These are phyloP conservation scores for Ptilodon capucinus DNA, from an alignment of 2,888 invertebrate genomes.

Conservation along the genomic window DNA sequence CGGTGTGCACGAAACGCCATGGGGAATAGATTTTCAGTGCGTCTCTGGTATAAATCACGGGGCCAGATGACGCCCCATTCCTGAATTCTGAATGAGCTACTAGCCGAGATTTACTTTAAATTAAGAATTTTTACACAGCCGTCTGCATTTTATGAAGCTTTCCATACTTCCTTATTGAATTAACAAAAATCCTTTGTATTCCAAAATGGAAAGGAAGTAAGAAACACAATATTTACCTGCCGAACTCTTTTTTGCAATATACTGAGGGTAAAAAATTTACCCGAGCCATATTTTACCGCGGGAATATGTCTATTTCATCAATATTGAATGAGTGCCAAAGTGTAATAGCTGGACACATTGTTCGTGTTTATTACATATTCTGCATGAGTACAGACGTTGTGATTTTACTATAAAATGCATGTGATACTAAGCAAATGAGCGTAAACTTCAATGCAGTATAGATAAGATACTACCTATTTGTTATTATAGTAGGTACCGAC, in stretches of 20 bases:
- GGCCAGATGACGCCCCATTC: conserved; percentile 62
- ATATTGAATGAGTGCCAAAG: conserved; percentile 49
- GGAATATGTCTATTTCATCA: conserved; percentile 34
- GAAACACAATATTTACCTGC: not conserved
- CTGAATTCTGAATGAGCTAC: conserved; percentile 66
- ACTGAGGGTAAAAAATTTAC: conserved; percentile 5
- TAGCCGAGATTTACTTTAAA: conserved; percentile 42
- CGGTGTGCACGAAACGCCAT: conserved; percentile 20
- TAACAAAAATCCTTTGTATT: not conserved
- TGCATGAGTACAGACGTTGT: conserved; percentile 27
- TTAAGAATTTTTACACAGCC: conserved; percentile 33
- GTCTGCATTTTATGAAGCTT: conserved; percentile 21
- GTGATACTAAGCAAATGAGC: not conserved
- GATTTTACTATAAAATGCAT: conserved; percentile 43
- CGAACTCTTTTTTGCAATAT: conserved; percentile 2
- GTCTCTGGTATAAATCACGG: conserved; percentile 66
- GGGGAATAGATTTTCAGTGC: conserved; percentile 49
- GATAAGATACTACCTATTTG: too few species aligned
- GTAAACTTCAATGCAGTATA: too few species aligned
- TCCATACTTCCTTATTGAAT: conserved; percentile 2
- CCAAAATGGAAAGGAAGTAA: not conserved
- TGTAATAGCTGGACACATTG: conserved; percentile 20
- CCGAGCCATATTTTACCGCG: not conserved
- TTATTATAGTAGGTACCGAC: too few species aligned
- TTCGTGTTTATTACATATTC: conserved; percentile 27